Conservation (phyloP, 2,113 vertebrate genomes). For the Naja naja region DNA sequence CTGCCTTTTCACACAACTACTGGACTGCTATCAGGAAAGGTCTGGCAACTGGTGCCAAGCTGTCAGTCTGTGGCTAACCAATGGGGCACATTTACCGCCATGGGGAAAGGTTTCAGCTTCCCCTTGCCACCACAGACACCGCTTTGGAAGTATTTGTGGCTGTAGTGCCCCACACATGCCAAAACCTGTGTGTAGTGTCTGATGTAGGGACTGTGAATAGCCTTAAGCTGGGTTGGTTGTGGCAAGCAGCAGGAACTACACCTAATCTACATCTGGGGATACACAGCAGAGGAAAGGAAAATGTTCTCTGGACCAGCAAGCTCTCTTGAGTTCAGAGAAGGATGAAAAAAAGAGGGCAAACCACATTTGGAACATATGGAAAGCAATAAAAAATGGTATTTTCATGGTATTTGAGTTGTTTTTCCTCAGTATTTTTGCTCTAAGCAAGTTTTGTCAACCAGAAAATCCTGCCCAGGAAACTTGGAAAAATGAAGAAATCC, state of each 20-base stretch:
- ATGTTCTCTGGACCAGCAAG: background rate
- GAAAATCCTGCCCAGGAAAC: conserved; percentile 67
- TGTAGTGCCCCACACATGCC: background rate
- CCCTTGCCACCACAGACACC: background rate
- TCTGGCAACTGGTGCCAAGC: background rate
- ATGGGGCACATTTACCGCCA: background rate
- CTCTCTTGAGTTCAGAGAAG: background rate
- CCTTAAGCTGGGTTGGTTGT: background rate
- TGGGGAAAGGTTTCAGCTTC: background rate
- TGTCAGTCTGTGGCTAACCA: background rate
- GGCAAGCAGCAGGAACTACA: background rate
- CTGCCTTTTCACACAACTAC: background rate
- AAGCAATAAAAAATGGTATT: background rate
- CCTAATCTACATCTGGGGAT: background rate
- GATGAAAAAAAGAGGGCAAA: background rate
- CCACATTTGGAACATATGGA: background rate
- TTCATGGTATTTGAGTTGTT: conserved; percentile 35
- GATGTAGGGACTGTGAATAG: background rate
- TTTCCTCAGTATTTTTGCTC: conserved; percentile 56
- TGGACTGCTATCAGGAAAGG: background rate
- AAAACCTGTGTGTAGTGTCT: background rate
- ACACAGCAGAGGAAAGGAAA: background rate
- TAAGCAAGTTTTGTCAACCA: conserved; percentile 56
- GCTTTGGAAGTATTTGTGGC: background rate
- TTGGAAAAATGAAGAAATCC: conserved; percentile 58